Percentiles rank a stretch among this genome's conserved stretches.
phyloP scores from a whole-genome alignment of 53 echinoderm and acorn worm genomes.

The Paracentrotus lividus region DNA sequence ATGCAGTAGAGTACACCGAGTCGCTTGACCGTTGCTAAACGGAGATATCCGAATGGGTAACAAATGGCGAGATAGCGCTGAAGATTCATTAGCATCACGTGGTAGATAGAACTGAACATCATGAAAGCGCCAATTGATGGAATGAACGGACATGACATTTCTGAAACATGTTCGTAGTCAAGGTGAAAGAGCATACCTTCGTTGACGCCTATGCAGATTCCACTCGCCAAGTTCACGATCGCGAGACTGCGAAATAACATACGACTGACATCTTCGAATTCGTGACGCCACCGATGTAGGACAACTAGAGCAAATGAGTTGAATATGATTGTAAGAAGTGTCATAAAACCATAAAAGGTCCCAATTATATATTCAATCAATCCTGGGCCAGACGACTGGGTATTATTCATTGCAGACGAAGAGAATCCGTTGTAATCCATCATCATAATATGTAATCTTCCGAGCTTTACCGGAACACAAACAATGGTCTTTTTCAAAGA shows the following conservation, averaged over 20 bases:
- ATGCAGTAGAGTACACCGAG: not conserved
- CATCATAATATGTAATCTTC: too few species aligned
- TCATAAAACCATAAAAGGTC: conserved; percentile 17
- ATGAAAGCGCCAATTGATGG: conserved; percentile 1
- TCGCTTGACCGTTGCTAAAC: not conserved
- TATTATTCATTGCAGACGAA: not conserved
- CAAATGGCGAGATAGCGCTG: not conserved
- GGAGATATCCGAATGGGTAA: not conserved
- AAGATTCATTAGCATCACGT: conserved; percentile 25
- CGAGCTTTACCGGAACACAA: too few species aligned
- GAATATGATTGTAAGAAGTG: not conserved
- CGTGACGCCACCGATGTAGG: conserved; percentile 25
- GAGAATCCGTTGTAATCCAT: not conserved
- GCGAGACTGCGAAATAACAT: not conserved
- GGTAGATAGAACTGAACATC: not conserved
- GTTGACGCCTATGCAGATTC: not conserved
- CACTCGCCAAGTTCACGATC: not conserved
- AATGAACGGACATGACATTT: not conserved
- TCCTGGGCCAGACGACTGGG: not conserved
- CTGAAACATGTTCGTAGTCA: not conserved
- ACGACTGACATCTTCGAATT: conserved; percentile 1
- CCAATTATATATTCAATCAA: not conserved
- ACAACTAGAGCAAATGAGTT: not conserved
- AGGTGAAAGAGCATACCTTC: not conserved
- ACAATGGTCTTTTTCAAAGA: too few species aligned